A percentile compares a stretch with the other conserved stretches of the same genome.
These are phyloP conservation scores for Epinephelus moara DNA, from an alignment of 2,113 vertebrate species.

Conservation along the genomic window DNA sequence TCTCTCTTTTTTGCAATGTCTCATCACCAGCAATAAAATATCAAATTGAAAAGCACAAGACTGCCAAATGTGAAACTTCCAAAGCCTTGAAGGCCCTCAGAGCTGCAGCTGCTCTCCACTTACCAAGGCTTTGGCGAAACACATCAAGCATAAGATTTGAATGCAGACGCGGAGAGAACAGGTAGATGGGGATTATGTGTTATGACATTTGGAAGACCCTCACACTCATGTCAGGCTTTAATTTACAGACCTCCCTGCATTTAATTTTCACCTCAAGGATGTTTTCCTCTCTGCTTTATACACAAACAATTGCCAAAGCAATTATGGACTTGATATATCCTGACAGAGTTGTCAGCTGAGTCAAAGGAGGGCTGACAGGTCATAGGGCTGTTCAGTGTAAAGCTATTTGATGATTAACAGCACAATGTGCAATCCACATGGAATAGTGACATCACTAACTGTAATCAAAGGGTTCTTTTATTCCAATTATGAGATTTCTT, in stretches of 20 bases:
- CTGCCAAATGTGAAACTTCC: neutral
- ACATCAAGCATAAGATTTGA: neutral
- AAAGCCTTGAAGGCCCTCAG: neutral
- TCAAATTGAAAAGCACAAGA: neutral
- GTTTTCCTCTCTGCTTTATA: neutral
- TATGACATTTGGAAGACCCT: constrained; percentile 7
- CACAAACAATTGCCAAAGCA: neutral
- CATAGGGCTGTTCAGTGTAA: neutral
- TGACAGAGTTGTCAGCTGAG: neutral
- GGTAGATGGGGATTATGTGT: neutral
- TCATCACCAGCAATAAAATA: neutral
- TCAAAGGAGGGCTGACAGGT: neutral
- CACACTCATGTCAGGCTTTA: constrained; percentile 11
- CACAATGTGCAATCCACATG: neutral
- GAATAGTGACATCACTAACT: neutral
- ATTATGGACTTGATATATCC: neutral
- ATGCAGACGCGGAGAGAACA: neutral
- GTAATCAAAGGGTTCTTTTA: neutral
- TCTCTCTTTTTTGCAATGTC: neutral
- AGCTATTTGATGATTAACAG: neutral
- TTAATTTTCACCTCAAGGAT: neutral
- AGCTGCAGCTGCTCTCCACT: neutral
- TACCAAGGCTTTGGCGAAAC: constrained; percentile 1
- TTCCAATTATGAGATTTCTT: constrained; percentile 2
- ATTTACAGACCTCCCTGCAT: neutral